Base-by-base conservation (phyloP, 1,140 invertebrate species). In the Hylaeus anthracinus region DNA sequence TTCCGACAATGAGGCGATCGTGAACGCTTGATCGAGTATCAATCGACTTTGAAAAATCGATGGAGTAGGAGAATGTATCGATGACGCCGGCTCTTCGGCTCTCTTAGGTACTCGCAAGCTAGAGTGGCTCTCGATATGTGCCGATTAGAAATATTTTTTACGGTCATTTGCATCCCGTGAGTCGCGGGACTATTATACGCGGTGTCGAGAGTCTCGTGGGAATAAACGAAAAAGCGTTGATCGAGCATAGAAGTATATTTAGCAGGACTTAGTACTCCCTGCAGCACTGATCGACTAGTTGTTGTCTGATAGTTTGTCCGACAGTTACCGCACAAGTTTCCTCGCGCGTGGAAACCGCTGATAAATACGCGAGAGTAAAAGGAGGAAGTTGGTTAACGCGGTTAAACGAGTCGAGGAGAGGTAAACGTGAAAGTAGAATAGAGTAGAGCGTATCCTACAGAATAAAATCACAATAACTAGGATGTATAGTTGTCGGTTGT, bases 21-120 rank as follows among this genome's bases (percentile, higher is more conserved):
- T 92, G 86, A 90, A 92, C 91, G 89, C 88, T 87, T 90, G 88
- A 93, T 93, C 88, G 91, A 86, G 83, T 93, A 92, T 93, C 92
- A 93, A 93, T 93, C 26, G 86, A 92, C 89, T 87, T 90, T 89
- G 84, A 88, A 90, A 86, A 87, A 87, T 71, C 72, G 79, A 82
- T 69, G 85, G 71, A 43, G 26, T 26, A 26, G 70, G 65, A 83
- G 71, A 72, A 71, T 81, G 76, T 92, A 93, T 93, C 87, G 88
- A 91, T 93, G 88, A 90, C 90, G 85, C 77, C 5, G 64, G 72
- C 85, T 83, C 37, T 69, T 55, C 0, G 65, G 53, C 48, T 64
- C 74, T 65, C 73, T 80, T 67, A 66, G 58, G 8, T 55, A 60
- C 43, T 64, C 79, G 71, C 72, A 69, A 58, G 63, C 55, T 86